Base-by-base conservation (phyloP, 2,888 invertebrate species). In the Chymomyza caudatula region DNA sequence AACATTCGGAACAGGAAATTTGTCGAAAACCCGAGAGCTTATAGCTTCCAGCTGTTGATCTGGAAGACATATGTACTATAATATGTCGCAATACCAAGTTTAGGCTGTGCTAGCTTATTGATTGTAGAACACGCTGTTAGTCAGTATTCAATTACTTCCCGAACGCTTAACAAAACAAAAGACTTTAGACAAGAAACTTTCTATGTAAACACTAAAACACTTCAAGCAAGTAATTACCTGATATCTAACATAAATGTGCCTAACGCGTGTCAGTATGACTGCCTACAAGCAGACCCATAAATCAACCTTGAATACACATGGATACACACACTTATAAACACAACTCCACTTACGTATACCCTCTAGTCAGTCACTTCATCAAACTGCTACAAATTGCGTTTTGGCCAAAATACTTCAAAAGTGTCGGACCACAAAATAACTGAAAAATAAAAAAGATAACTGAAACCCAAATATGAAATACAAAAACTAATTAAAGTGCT, bases 231-330 rank as follows among this genome's bases (percentile, higher is more conserved):
- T 37, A 37, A 37, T 37, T 37, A 37, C 29, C 29, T 11, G 29
- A 37, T 37, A 37, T 37, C 2, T 11, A 37, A 11, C 29, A 25
- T 25, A 25, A 25, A 25, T 37, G 29, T 29, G 8, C 25, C 29
- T 37, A 11, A 37, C 11, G 11, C 29, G 29, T 37, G 11, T 37
- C 11, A 11, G 29, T 37, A 11, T 4, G 29, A 37, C 29, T 37
- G 29, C 29, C 29, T 11, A 37, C 29, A 37, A 11, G 29, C 29
- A 37, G 29, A 56, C 51, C 13, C 60, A 74, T 58, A 69, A 74
- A 74, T 60, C 71, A 85, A 76, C 78, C 78, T 78, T 78, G 78
- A 65, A 68, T 54, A 57, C n/a, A 6, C 37, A 11, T 37, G 11
- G 4, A 42, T 37, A 53, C 25, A 23, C 55, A 17, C 55, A 67